Percentiles rank a stretch among this genome's conserved stretches.
Conservation (phyloP, 2,113 vertebrate genomes). For the Arenaria interpres region DNA sequence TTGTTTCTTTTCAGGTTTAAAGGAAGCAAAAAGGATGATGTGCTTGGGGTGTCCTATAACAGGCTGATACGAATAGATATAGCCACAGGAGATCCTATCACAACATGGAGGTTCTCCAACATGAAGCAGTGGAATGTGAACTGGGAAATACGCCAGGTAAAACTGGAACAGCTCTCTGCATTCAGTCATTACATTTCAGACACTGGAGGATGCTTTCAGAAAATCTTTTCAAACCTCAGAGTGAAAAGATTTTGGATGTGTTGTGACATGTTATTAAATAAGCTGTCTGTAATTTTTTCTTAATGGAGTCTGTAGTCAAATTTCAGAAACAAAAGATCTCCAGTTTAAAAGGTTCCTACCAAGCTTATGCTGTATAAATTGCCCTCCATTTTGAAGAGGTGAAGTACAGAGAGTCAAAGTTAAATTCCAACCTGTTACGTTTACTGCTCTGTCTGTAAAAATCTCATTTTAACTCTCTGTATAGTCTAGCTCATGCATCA, state of each 20-base stretch:
- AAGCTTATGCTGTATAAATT: not conserved
- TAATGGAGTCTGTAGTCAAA: not conserved
- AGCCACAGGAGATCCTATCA: constrained; percentile 85
- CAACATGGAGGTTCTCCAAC: constrained; percentile 95
- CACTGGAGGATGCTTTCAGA: not conserved
- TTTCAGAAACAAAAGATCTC: not conserved
- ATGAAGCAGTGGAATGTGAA: constrained; percentile 99
- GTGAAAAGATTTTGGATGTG: not conserved
- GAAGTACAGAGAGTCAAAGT: not conserved
- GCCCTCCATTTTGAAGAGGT: not conserved
- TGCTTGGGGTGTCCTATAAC: constrained; percentile 96
- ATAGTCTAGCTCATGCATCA: not conserved
- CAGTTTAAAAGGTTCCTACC: not conserved
- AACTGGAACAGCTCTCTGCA: not conserved
- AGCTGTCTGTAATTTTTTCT: not conserved
- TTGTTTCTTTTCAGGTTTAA: constrained; percentile 82
- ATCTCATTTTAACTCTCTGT: not conserved
- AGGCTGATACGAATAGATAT: constrained; percentile 93
- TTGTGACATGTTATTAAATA: not conserved
- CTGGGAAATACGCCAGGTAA: constrained; percentile 97
- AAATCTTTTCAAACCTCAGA: not conserved
- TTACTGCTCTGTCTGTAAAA: not conserved
- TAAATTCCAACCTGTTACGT: not conserved
- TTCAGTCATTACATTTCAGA: not conserved
- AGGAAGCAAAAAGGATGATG: constrained; percentile 92